Evolutionary conservation across 1,140 invertebrate genomes (phyloP), one percentile per base, ranked within the genome.

Genomic region (Medauroidea extradentata): DNA sequence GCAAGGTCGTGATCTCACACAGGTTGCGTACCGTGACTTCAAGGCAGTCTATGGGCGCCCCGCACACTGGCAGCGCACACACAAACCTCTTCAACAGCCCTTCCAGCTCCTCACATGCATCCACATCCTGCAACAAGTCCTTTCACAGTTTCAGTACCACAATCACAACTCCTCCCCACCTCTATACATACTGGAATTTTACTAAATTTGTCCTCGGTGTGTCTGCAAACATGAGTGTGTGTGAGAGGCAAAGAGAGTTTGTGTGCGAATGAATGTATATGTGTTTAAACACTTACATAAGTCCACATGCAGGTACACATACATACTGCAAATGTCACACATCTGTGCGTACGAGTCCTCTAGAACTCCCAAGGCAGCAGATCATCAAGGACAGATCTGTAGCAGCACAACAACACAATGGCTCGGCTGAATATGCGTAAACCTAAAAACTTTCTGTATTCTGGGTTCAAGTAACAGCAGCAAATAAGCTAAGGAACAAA

Each of bases 1-100:
- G 64, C 18, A 61, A 42, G 34, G 42, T 42, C 54, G 41, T 13
- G 13, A 53, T 25, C 34, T 57, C 55, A 57, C 68, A 75, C 25
- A 78, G 60, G 60, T 79, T 72, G 46, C 62, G 62, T 25, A 79
- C 65, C 18, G 72, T 69, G 27, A 73, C 69, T 43, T 78, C 74
- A 11, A 85, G 67, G 64, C 78, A 77, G 63, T 78, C 75, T 18
- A 82, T 67, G 3, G 81, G 78, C 3, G 77, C 75, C 8, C 81
- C 76, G 61, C 78, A 78, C 13, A 83, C 60, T 9, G 81, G 76
- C 60, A 85, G 67, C 21, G 75, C 78, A 55, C 73, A 77, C 4
- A 85, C 60, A 52, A 83, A 77, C 54, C 79, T 74, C 57, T 78
- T 76, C 24, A 85, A 63, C 53, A 79, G 76, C 42, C 67, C 69